These are phyloP conservation scores for Myripristis jacobus DNA, from an alignment of 2,797 vertebrate species.

Conservation along the genomic window DNA sequence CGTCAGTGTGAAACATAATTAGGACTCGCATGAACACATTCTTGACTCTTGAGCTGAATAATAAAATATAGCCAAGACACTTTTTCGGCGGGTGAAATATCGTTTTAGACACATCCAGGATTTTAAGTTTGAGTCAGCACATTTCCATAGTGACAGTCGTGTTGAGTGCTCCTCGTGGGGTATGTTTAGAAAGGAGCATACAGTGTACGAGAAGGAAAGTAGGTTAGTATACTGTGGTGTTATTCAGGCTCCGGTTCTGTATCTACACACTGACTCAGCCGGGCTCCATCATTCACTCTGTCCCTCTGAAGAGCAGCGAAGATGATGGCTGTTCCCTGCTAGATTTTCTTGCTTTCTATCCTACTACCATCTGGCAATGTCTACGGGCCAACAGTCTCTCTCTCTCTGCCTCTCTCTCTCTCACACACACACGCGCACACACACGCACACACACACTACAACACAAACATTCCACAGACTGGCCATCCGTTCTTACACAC, in stretches of 20 bases:
- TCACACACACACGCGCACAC: constrained; percentile 21
- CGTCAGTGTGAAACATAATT: too few relatives aligned
- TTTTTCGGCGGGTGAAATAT: constrained; percentile 31
- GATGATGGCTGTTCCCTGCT: constrained; percentile 48
- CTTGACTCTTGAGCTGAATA: constrained; percentile 3
- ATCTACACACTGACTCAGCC: constrained; percentile 50
- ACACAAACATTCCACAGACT: constrained; percentile 46
- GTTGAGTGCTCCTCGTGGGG: constrained; percentile 4
- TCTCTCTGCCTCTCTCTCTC: constrained; percentile 6
- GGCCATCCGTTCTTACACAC: constrained; percentile 50
- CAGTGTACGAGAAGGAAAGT: constrained; percentile 19
- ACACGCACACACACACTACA: constrained; percentile 31
- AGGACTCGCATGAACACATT: constrained; percentile 18
- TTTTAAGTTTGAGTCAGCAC: not conserved
- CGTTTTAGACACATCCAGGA: constrained; percentile 18
- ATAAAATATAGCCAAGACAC: not conserved
- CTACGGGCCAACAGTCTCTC: constrained; percentile 60
- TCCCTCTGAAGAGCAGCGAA: constrained; percentile 48
- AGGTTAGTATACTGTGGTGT: constrained; percentile 39
- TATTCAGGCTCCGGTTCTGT: constrained; percentile 19
- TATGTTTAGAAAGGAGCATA: constrained; percentile 29
- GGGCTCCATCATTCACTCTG: constrained; percentile 47
- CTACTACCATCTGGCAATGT: constrained; percentile 74
- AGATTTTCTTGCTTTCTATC: constrained; percentile 50
- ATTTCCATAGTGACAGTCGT: constrained; percentile 6